Percentiles rank a stretch among this genome's conserved stretches.
Evolutionary conservation across 2,797 vertebrate genomes (phyloP).

Genomic region (Orestias chungarensis): DNA sequence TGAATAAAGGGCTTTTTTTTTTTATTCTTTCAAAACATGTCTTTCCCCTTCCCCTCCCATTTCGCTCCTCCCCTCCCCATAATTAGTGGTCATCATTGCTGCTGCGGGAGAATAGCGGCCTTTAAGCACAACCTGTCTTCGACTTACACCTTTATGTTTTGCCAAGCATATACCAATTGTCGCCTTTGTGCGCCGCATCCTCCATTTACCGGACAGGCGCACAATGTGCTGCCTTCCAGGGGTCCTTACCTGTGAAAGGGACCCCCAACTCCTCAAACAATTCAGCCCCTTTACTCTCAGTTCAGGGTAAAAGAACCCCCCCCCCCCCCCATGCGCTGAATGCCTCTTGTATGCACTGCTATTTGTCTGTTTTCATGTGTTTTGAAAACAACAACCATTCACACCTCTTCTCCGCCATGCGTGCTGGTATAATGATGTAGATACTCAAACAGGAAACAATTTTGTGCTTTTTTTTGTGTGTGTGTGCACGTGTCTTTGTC

Average conservation of each 20-base stretch:
- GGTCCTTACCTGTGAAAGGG: conserved; percentile 85
- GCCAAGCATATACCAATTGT: conserved; percentile 76
- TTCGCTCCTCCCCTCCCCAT: conserved; percentile 59
- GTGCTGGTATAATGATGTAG: conserved; percentile 73
- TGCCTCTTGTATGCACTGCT: conserved; percentile 77
- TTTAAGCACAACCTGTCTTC: conserved; percentile 80
- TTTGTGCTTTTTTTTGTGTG: conserved; percentile 39
- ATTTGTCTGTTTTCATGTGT: conserved; percentile 82
- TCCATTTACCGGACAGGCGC: conserved; percentile 76
- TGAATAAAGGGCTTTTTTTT: conserved; percentile 68
- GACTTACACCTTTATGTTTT: conserved; percentile 80
- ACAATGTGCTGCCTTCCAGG: conserved; percentile 77
- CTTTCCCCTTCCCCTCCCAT: conserved; percentile 51
- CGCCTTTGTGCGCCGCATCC: conserved; percentile 77
- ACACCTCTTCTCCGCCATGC: conserved; percentile 69
- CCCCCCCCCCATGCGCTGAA: conserved; percentile 67
- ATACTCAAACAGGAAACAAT: conserved; percentile 74
- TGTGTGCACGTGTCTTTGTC: conserved; percentile 56
- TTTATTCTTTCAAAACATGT: conserved; percentile 66
- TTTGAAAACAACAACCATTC: conserved; percentile 83
- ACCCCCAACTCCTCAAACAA: conserved; percentile 76
- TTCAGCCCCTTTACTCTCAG: conserved; percentile 77
- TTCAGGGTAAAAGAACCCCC: conserved; percentile 74
- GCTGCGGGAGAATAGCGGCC: conserved; percentile 73
- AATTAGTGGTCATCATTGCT: conserved; percentile 80